Base-by-base conservation (phyloP, 1,140 invertebrate genomes). In the Lanistes nyassanus region DNA sequence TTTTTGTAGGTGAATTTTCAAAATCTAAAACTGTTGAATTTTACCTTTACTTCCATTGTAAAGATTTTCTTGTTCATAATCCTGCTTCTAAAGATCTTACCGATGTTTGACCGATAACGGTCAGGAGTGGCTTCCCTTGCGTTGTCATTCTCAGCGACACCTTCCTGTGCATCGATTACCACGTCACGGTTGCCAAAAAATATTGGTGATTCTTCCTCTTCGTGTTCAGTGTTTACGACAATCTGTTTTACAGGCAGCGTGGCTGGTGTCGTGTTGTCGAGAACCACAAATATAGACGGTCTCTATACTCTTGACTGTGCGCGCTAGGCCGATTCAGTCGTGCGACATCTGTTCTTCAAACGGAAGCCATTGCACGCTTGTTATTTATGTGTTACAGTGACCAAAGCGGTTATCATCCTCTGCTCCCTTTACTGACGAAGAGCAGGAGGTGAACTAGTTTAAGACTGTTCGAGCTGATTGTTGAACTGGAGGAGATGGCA, bases 141-240 rank as follows among this genome's bases (percentile, higher is more conserved):
- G 23, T 31, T 72, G 70, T 72, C 55, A 72, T 72, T 60, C 56
- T 72, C 34, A 72, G 70, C 70, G 70, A 72, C 70, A 72, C 55
- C 70, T 72, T 72, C 70, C 70, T 72, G 55, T 60, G 70, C 70
- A 72, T 72, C 70, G 70, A 76, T 76, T 64, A 76, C 75, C 75
- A 76, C 75, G 75, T 76, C 75, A 76, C 75, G 71, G 62, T 47
- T 47, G 42, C 19, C 5, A 47, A 16, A 47, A 47, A 13, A 47
- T 47, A 47, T 47, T 16, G 42, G 9, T 47, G 42, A 47, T 47
- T 47, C 42, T 47, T 47, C 42, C 5, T 47, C 42, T 47, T 1
- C 42, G 0, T 3, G 42, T 13, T 47, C 5, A 47, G 42, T 6
- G 42, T 47, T 47, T 6, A 47, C 42, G 19, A 47, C 9, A 13